Conservation (phyloP, 2,888 invertebrate species). For the Ecdyonurus torrentis region DNA sequence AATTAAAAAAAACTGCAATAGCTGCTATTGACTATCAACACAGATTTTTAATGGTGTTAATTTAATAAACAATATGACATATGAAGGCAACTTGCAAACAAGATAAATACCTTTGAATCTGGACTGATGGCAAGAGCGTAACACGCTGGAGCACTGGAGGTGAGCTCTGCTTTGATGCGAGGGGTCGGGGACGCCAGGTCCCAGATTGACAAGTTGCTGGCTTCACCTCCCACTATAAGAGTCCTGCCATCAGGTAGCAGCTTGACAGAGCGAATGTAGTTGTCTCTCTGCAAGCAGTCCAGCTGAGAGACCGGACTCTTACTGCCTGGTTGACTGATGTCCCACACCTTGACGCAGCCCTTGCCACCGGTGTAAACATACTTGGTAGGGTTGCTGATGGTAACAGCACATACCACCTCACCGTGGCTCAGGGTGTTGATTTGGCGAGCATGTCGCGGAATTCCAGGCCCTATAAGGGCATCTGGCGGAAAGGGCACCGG, state of each 20-base stretch:
- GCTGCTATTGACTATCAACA: too few species aligned
- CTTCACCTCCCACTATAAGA: constrained; percentile 90
- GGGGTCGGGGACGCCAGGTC: constrained; percentile 84
- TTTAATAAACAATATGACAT: too few species aligned
- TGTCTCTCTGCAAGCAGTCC: constrained; percentile 88
- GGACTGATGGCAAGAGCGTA: constrained; percentile 94
- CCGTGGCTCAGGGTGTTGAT: constrained; percentile 87
- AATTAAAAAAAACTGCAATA: too few species aligned
- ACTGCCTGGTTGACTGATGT: constrained; percentile 73
- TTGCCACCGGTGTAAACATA: constrained; percentile 93
- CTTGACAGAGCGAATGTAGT: constrained; percentile 91
- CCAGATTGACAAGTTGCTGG: constrained; percentile 89
- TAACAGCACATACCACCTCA: constrained; percentile 94
- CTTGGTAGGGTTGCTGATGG: constrained; percentile 83
- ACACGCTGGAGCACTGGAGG: constrained; percentile 87
- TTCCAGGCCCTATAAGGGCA: constrained; percentile 81
- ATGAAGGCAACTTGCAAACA: too few species aligned
- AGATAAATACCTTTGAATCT: constrained; percentile 79
- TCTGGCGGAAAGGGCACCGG: constrained; percentile 91
- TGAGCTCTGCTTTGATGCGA: constrained; percentile 81
- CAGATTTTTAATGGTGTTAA: too few species aligned
- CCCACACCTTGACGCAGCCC: constrained; percentile 96
- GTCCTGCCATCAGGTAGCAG: constrained; percentile 83
- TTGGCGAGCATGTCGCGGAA: constrained; percentile 82
- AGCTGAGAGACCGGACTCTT: constrained; percentile 81